Evolutionary conservation across 1,140 invertebrate species (phyloP).

Genomic region (Magallana ariakensis): DNA sequence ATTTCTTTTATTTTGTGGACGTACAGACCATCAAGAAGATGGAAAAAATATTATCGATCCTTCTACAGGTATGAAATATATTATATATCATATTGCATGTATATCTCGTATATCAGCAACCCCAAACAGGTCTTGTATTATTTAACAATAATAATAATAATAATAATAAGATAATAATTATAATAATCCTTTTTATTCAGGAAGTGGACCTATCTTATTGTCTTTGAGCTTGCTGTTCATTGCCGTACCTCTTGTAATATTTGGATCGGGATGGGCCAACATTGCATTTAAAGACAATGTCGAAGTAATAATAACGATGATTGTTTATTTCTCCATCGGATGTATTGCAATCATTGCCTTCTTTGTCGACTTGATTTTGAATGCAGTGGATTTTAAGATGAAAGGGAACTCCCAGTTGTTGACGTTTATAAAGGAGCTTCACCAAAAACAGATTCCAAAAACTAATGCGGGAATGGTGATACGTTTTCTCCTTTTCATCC

Average conservation of each 20-base stretch:
- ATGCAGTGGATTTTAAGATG: background rate
- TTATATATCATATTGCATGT: too few relatives aligned
- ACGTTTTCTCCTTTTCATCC: background rate
- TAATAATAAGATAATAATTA: too few relatives aligned
- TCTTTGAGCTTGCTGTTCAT: background rate
- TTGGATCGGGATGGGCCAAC: background rate
- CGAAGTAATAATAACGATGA: background rate
- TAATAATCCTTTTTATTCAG: background rate
- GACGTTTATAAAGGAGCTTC: background rate
- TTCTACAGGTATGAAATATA: too few relatives aligned
- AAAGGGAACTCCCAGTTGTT: background rate
- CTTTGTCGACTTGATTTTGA: background rate
- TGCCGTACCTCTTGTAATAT: background rate
- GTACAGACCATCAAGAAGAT: too few relatives aligned
- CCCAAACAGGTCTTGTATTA: background rate
- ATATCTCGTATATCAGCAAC: too few relatives aligned
- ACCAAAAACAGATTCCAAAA: background rate
- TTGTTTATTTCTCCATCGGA: slow-evolving; percentile 8
- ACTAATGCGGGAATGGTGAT: background rate
- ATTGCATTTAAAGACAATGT: slow-evolving; percentile 5
- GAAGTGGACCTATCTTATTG: background rate
- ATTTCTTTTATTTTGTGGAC: too few relatives aligned
- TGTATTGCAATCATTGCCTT: background rate
- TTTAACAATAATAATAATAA: background rate
- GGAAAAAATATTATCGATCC: too few relatives aligned